Base-by-base conservation (phyloP, 2,113 vertebrate species). In the Salvelinus sp. region DNA sequence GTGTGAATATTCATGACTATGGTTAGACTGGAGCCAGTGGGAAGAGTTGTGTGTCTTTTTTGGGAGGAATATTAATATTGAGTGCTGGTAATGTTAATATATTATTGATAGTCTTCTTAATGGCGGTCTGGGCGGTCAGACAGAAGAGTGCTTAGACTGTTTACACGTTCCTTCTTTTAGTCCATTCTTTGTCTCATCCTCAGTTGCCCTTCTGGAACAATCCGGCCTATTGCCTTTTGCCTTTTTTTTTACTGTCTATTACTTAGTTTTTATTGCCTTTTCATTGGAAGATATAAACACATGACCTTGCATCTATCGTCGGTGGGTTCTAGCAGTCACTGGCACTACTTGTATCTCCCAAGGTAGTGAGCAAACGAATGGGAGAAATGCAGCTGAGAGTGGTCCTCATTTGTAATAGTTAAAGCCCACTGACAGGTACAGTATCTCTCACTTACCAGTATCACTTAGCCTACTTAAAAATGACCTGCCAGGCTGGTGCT, bases 1-100 rank as follows among this genome's bases (percentile, higher is more conserved):
- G n/a, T 20, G 71, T 73, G 73, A 78, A 76, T 79, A 84, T 84
- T 76, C 25, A 83, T 81, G 57, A 74, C 63, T 73, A 23, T 63
- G 67, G 69, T 69, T 64, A 79, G 75, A 73, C 44, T n/a, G 13
- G 18, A 82, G 70, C 79, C 1, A 3, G 28, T 44, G 38, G 38
- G 30, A 18, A 14, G 44, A 12, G 28, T 2, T 69, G 20, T n/a
- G n/a, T 58, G 48, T 77, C 22, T 74, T 18, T 63, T 72, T 47
- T 54, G 28, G 28, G 4, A 4, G 28, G 77, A 81, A 81, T 84
- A 73, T 25, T 63, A n/a, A 62, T 62, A 62, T 71, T 80, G 73
- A 77, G 47, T 33, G 63, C 80, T 67, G 77, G 79, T 54, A 82
- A 69, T 60, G 20, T 74, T 44, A 65, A 71, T 84, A 80, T 76